Evolutionary conservation across 2,888 invertebrate species (phyloP).

Genomic region (Gymnosoma rotundatum): DNA sequence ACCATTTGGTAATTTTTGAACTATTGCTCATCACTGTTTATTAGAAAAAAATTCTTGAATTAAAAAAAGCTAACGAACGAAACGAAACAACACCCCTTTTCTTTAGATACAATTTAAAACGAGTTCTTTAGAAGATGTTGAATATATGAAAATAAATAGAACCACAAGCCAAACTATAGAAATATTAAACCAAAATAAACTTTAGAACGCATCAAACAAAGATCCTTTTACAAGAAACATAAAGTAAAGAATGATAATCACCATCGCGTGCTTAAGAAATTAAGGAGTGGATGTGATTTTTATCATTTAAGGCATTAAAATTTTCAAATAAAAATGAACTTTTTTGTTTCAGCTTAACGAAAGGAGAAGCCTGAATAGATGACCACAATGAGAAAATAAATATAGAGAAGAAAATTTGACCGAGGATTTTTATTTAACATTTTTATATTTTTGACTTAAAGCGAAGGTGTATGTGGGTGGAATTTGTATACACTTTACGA

Average conservation of each 20-base stretch:
- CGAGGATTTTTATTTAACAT: conserved; percentile 23
- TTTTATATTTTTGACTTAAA: not conserved
- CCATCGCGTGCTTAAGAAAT: conserved; percentile 81
- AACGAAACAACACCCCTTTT: not conserved
- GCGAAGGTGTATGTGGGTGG: conserved; percentile 35
- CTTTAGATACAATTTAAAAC: conserved; percentile 31
- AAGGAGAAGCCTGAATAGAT: conserved; percentile 29
- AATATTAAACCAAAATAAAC: conserved; percentile 48
- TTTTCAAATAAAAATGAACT: conserved; percentile 58
- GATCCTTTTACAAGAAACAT: conserved; percentile 58
- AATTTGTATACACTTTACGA: conserved; percentile 51
- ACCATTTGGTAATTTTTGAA: too few relatives aligned
- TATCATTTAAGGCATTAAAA: conserved; percentile 77
- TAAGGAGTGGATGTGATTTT: conserved; percentile 82
- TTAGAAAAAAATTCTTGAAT: too few relatives aligned
- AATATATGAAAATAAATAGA: conserved; percentile 2
- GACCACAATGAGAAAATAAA: conserved; percentile 42
- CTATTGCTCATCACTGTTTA: too few relatives aligned
- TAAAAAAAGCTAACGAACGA: too few relatives aligned
- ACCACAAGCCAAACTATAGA: conserved; percentile 26
- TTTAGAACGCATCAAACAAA: conserved; percentile 69
- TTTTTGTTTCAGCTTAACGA: conserved; percentile 35
- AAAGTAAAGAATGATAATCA: conserved; percentile 77
- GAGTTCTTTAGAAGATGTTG: conserved; percentile 21
- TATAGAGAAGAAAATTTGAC: conserved; percentile 34